Conservation (phyloP, 2,797 vertebrate species). For the Schizothorax lantsangensis region DNA sequence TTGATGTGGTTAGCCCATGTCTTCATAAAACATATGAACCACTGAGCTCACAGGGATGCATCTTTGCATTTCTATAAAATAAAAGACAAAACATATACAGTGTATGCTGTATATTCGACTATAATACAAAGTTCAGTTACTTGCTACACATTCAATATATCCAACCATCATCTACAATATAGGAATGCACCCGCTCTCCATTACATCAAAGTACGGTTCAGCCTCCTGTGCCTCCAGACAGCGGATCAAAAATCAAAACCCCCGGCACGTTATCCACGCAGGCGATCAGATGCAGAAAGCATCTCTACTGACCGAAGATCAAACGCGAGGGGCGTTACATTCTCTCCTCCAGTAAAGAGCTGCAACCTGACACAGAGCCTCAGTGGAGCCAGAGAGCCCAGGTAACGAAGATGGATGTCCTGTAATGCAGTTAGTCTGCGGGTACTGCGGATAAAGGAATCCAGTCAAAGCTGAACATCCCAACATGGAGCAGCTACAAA, state of each 20-base stretch:
- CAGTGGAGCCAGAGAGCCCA: conserved; percentile 34
- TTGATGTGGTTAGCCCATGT: neutral
- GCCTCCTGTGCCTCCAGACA: neutral
- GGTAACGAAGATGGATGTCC: conserved; percentile 55
- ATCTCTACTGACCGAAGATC: conserved; percentile 13
- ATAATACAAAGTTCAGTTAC: neutral
- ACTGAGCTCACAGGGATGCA: neutral
- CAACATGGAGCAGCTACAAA: conserved; percentile 1
- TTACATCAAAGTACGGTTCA: neutral
- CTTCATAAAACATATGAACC: neutral
- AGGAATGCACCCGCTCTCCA: neutral
- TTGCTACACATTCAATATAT: neutral
- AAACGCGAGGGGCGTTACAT: conserved; percentile 10
- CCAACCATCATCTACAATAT: neutral
- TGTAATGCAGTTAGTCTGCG: conserved; percentile 57
- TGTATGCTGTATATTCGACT: neutral
- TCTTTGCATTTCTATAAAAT: neutral
- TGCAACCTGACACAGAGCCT: conserved; percentile 36
- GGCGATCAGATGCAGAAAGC: neutral
- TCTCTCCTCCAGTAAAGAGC: conserved; percentile 22
- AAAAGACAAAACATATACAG: too few relatives aligned
- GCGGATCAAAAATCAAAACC: conserved; percentile 22
- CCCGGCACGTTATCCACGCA: conserved; percentile 3
- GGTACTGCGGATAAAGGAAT: conserved; percentile 38
- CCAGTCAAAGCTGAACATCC: conserved; percentile 24